Base-by-base conservation (phyloP, 2,797 vertebrate species). In the Paedocypris micromegethes region DNA sequence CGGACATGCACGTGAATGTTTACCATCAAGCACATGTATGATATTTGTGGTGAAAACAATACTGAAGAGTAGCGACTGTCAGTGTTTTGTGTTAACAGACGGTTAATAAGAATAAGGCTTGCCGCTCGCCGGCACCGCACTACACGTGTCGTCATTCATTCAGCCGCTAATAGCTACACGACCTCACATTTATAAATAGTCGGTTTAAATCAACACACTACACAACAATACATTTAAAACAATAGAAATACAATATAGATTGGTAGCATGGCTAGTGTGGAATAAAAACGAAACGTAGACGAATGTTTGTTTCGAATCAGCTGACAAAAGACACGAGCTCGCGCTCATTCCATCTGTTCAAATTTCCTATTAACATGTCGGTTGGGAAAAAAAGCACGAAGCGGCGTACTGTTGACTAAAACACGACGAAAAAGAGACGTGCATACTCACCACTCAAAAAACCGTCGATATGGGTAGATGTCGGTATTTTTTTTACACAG, bases 81-180 rank as follows among this genome's bases (percentile, higher is more conserved):
- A 2, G 7, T 4, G 60, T 48, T 43, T 9, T 3, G 54, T 3
- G 38, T 41, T 41, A 46, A 53, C 6, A 9, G 23, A 2, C 4
- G 5, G 1, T 9, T 3, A 4, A 59, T 8, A 6, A 23, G 39
- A 1, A 42, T 7, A 23, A 23, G 23, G 23, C 51, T 5, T 9
- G 43, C 5, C 2, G 50, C 47, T 9, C 48, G 9, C 67, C 63
- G 67, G 52, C 49, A 64, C 8, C 49, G 46, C 38, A 45, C 23
- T 55, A 60, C 72, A 74, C 67, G 72, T 74, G 72, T 69, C 56
- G 72, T 74, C 55, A 69, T 70, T 70, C 72, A 66, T 70, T 70
- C 41, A 56, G 48, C 41, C 66, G 55, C 57, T 56, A 47, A 61
- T 37, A 57, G 67, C 50, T 61, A 70, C 5, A 44, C 2, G 23